Evolutionary conservation across 1,140 invertebrate genomes (phyloP).

Genomic region (Agraylea sexmaculata): DNA sequence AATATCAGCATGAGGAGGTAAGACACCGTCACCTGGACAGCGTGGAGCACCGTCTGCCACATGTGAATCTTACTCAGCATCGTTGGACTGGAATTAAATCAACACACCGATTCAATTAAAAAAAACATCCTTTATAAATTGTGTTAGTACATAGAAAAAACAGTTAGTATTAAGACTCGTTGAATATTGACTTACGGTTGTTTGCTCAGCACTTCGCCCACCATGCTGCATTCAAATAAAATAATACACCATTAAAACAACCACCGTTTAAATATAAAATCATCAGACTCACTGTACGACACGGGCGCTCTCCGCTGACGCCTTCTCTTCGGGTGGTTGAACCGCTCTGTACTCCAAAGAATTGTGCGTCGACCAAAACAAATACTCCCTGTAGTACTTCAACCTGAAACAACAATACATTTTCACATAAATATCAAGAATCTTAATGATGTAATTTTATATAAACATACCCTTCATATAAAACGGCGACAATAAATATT

Average conservation of each 20-base stretch:
- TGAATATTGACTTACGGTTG: conserved; percentile 17
- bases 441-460: conserved; percentile 4
- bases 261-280: conserved; percentile 3
- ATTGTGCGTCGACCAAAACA: conserved; percentile 72
- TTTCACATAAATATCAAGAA: not conserved
- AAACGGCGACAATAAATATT: conserved; percentile 73
- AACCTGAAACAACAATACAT: conserved; percentile 38
- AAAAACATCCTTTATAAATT: conserved; percentile 18
- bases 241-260: conserved; percentile 3
- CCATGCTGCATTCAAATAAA: conserved; percentile 14
- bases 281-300: conserved; percentile 55
- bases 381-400: conserved; percentile 79
- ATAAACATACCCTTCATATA: conserved; percentile 68
- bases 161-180: not conserved
- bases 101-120: conserved; percentile 10
- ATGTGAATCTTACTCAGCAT: conserved; percentile 72
- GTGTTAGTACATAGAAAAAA: not conserved
- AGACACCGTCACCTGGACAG: conserved; percentile 78
- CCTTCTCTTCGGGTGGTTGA: conserved; percentile 56
- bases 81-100: conserved; percentile 49
- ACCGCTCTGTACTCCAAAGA: conserved; percentile 58
- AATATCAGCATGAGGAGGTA: conserved; percentile 96
- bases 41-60: conserved; percentile 80
- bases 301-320: conserved; percentile 50
- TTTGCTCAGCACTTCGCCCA: conserved; percentile 16